phyloP scores from a whole-genome alignment of 2,888 invertebrate genomes.

The Athalia cordata region DNA sequence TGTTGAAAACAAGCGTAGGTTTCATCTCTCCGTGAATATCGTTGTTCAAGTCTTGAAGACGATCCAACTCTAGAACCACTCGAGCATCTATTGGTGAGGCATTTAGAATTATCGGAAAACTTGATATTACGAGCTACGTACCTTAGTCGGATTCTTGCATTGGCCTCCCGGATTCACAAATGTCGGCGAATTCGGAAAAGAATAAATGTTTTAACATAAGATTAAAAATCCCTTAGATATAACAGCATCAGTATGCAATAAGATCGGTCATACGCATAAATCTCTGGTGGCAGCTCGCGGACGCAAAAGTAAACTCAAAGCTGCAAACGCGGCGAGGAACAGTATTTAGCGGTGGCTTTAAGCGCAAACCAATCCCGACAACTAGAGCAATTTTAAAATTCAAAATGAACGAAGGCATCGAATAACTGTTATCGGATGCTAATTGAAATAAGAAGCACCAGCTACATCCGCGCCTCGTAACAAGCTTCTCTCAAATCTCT shows the following conservation, averaged over 20 bases:
- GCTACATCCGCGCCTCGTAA: neutral
- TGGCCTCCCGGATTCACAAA: neutral
- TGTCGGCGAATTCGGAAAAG: slow-evolving; percentile 30
- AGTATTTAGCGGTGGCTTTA: slow-evolving; percentile 53
- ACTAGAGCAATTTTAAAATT: neutral
- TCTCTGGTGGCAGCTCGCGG: slow-evolving; percentile 54
- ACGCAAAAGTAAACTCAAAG: slow-evolving; percentile 55
- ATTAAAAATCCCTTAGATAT: slow-evolving; percentile 35
- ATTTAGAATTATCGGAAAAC: too few relatives aligned
- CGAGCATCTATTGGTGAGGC: too few relatives aligned
- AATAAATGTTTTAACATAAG: slow-evolving; percentile 6
- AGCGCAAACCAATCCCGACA: neutral
- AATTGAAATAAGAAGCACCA: too few relatives aligned
- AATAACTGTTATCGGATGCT: too few relatives aligned
- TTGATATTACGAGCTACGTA: too few relatives aligned
- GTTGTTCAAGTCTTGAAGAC: too few relatives aligned
- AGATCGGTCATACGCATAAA: slow-evolving; percentile 51
- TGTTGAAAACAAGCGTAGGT: too few relatives aligned
- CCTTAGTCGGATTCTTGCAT: neutral
- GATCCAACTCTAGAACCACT: too few relatives aligned
- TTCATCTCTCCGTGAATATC: too few relatives aligned
- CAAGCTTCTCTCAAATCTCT: slow-evolving; percentile 23
- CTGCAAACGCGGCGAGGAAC: slow-evolving; percentile 52
- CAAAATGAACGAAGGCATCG: neutral
- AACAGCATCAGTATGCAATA: slow-evolving; percentile 44